These are phyloP conservation scores for Heliconius eleuchia DNA, from an alignment of 1,140 invertebrate genomes.

Conservation along the genomic window DNA sequence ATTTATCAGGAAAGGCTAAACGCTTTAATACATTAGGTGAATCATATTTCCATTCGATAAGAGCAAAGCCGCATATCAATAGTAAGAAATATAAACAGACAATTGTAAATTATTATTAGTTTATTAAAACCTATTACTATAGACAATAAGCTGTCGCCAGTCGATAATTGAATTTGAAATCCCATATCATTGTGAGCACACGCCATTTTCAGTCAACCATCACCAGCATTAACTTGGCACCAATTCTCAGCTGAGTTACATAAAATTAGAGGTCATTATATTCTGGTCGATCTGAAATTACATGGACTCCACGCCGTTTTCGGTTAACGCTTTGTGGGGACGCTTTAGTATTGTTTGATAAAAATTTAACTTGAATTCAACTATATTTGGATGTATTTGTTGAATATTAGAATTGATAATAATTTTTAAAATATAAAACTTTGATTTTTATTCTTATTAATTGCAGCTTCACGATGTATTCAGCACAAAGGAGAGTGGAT, in stretches of 20 bases:
- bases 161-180: conserved; percentile 35
- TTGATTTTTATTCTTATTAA: too few relatives aligned
- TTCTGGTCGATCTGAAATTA: conserved; percentile 20
- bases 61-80: too few relatives aligned
- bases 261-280: conserved; percentile 6
- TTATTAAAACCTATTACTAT: conserved; percentile 25
- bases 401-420: background rate
- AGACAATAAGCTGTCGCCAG: conserved; percentile 24
- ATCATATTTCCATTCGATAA: too few relatives aligned
- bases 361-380: conserved; percentile 12
- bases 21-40: too few relatives aligned
- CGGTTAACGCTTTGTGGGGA: conserved; percentile 19
- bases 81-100: too few relatives aligned
- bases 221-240: conserved; percentile 21
- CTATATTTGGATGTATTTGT: background rate
- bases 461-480: too few relatives aligned
- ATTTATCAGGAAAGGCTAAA: too few relatives aligned
- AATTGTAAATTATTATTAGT: conserved; percentile 14
- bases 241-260: background rate
- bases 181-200: conserved; percentile 26
- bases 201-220: conserved; percentile 24
- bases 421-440: background rate
- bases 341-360: conserved; percentile 23
- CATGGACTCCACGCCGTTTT: conserved; percentile 8
- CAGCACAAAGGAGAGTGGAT: too few relatives aligned